These are phyloP conservation scores for Drosophila affinis DNA, from an alignment of 2,888 invertebrate genomes.

Conservation along the genomic window DNA sequence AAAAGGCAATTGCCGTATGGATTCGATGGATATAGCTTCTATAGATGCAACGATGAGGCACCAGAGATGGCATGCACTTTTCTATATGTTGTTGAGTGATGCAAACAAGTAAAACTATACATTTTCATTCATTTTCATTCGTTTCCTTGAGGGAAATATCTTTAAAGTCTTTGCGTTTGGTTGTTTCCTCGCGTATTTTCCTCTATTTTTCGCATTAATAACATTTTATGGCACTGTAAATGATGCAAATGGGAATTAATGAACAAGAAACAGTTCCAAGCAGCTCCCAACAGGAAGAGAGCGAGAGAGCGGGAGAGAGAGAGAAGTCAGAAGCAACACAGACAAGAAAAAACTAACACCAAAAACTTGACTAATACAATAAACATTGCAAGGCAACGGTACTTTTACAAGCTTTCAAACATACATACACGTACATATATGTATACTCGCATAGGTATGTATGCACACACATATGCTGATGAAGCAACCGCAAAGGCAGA, in stretches of 20 bases:
- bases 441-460: too few species aligned
- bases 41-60: slow-evolving; percentile 4
- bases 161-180: background rate
- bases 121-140: background rate
- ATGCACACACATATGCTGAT: background rate
- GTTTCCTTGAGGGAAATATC: background rate
- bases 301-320: background rate
- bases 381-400: slow-evolving; percentile 49
- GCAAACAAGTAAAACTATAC: background rate
- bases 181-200: background rate
- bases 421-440: background rate
- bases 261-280: slow-evolving; percentile 15
- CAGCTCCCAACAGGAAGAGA: slow-evolving; percentile 23
- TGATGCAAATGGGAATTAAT: slow-evolving; percentile 5
- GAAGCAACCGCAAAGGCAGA: slow-evolving; percentile 4
- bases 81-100: background rate
- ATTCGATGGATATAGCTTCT: slow-evolving; percentile 15
- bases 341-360: slow-evolving; percentile 17
- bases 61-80: background rate
- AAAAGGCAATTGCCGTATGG: slow-evolving; percentile 4
- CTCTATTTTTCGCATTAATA: background rate
- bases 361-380: slow-evolving; percentile 30
- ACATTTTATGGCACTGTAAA: background rate
- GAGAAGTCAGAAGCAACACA: slow-evolving; percentile 9
- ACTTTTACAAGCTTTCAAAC: slow-evolving; percentile 35